Evolutionary conservation across 2,797 vertebrate genomes (phyloP).

Genomic region (Australoheros facetus): DNA sequence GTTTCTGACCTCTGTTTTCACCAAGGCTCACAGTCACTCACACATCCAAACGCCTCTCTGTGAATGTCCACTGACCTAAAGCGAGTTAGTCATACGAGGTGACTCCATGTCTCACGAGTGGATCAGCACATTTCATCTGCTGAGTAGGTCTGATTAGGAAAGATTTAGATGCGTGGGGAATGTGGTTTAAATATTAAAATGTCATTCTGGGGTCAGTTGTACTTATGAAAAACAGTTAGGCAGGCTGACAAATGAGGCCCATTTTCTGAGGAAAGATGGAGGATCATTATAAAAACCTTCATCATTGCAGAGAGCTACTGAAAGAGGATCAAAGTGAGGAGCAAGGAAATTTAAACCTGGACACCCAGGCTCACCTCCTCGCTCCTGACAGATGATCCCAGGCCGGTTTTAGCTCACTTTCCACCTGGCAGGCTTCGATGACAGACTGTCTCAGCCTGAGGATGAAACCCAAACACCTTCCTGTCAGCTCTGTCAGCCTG

Average conservation of each 20-base stretch:
- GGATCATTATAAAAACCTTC: constrained; percentile 3
- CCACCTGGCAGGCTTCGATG: constrained; percentile 1
- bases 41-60: background rate
- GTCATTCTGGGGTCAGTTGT: background rate
- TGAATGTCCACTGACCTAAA: background rate
- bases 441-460: constrained; percentile 14
- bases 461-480: background rate
- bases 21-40: background rate
- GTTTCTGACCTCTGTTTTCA: background rate
- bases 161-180: background rate
- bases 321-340: background rate
- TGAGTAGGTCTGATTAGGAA: background rate
- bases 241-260: background rate
- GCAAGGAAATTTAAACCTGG: background rate
- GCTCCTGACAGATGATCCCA: background rate
- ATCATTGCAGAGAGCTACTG: background rate
- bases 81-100: rapidly evolving
- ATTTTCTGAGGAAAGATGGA: rapidly evolving
- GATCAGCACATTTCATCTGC: background rate
- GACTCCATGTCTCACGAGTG: too few species aligned
- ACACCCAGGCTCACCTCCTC: background rate
- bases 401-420: background rate
- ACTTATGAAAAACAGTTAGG: background rate
- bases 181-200: background rate
- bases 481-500: background rate